Evolutionary conservation across 2,113 vertebrate genomes (phyloP).

Genomic region (human (Homo sapiens)): GRCh38 chr2:220918001-220918500

Average conservation of each 20-base stretch:
- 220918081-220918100: not conserved
- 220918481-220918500: conserved; percentile 28
- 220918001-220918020: not conserved
- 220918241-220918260: conserved; percentile 69
- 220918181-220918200: conserved; percentile 64
- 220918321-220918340: conserved; percentile 31
- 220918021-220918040: not conserved
- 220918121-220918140: not conserved
- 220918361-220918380: conserved; percentile 45
- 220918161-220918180: conserved; percentile 65
- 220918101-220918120: not conserved
- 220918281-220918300: conserved; percentile 69
- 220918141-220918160: not conserved
- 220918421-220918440: not conserved
- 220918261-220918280: conserved; percentile 64
- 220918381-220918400: conserved; percentile 55
- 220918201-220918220: conserved; percentile 67
- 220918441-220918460: not conserved
- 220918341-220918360: conserved; percentile 51
- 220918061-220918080: not conserved
- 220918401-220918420: conserved; percentile 9
- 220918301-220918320: conserved; percentile 38
- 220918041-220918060: not conserved
- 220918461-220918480: conserved; percentile 24
- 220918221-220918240: conserved; percentile 71